These are phyloP conservation scores for Drosophila monieri DNA, from an alignment of 2,888 invertebrate species.

Conservation along the genomic window DNA sequence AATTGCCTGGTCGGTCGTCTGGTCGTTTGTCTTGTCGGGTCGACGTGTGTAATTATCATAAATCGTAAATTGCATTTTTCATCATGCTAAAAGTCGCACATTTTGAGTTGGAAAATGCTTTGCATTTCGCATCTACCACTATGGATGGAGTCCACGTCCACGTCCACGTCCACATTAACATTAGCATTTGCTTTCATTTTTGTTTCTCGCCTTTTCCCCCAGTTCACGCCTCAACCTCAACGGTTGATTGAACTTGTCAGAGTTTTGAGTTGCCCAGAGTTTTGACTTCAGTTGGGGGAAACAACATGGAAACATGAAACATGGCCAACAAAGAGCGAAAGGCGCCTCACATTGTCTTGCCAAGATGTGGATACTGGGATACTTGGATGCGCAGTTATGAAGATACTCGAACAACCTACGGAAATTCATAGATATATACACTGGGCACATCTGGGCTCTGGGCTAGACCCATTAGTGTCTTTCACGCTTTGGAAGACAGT, in stretches of 20 bases:
- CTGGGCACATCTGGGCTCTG: conserved; percentile 5
- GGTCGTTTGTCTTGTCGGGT: conserved; percentile 42
- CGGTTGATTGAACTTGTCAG: conserved; percentile 75
- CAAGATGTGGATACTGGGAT: conserved; percentile 33
- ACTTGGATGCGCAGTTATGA: conserved; percentile 37
- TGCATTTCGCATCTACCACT: conserved; percentile 59
- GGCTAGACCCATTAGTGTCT: conserved; percentile 59
- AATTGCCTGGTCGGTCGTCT: conserved; percentile 60
- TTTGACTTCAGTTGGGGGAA: conserved; percentile 32
- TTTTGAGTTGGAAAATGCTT: conserved; percentile 66
- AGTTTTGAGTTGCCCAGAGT: conserved; percentile 43
- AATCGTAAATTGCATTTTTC: conserved; percentile 69
- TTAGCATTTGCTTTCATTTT: conserved; percentile 47
- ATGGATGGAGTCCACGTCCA: neutral
- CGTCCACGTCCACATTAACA: conserved; percentile 52
- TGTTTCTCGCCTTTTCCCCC: conserved; percentile 33
- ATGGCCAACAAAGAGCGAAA: conserved; percentile 49
- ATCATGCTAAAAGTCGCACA: conserved; percentile 75
- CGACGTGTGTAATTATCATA: conserved; percentile 76
- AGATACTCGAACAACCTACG: conserved; percentile 25
- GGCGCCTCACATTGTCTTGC: conserved; percentile 56
- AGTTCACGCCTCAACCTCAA: conserved; percentile 75
- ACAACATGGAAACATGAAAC: conserved; percentile 40
- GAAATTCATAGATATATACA: neutral
- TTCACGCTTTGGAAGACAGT: conserved; percentile 48